Evolutionary conservation across 1,140 invertebrate species (phyloP).

Genomic region (Neodiprion fabricii): DNA sequence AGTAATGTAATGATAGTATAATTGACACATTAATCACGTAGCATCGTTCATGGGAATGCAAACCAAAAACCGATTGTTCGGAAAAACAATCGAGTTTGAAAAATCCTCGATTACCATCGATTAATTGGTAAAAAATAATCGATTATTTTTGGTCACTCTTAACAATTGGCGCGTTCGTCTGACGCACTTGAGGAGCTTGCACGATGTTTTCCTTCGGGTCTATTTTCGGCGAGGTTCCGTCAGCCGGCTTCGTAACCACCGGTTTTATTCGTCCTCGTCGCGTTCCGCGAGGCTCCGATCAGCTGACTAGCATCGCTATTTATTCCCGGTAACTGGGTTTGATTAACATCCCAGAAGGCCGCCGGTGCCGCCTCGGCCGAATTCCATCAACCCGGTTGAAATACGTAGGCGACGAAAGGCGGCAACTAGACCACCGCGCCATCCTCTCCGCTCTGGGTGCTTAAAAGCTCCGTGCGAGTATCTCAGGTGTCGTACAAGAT

Average conservation of each 20-base stretch:
- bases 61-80: too few species aligned
- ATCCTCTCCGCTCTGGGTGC: background rate
- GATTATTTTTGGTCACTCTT: background rate
- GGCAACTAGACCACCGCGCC: too few species aligned
- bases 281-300: slow-evolving; percentile 12
- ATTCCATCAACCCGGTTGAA: background rate
- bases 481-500: too few species aligned
- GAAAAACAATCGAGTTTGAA: too few species aligned
- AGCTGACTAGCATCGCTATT: slow-evolving; percentile 22
- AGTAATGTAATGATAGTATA: too few species aligned
- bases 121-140: background rate
- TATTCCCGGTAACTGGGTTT: slow-evolving; percentile 15
- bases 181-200: background rate
- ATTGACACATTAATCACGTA: too few species aligned
- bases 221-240: slow-evolving; percentile 43
- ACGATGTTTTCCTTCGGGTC: slow-evolving; percentile 40
- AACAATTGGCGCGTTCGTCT: slow-evolving; percentile 1
- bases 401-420: slow-evolving; percentile 5
- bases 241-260: slow-evolving; percentile 40
- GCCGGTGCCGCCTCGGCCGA: background rate
- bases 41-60: too few species aligned
- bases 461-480: background rate
- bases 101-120: background rate
- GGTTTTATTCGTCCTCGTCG: slow-evolving; percentile 42
- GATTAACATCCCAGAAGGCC: slow-evolving; percentile 12